These are phyloP conservation scores for Ictidomys tridecemlineatus DNA, from an alignment of 2,113 vertebrate species.

Conservation along the genomic window DNA sequence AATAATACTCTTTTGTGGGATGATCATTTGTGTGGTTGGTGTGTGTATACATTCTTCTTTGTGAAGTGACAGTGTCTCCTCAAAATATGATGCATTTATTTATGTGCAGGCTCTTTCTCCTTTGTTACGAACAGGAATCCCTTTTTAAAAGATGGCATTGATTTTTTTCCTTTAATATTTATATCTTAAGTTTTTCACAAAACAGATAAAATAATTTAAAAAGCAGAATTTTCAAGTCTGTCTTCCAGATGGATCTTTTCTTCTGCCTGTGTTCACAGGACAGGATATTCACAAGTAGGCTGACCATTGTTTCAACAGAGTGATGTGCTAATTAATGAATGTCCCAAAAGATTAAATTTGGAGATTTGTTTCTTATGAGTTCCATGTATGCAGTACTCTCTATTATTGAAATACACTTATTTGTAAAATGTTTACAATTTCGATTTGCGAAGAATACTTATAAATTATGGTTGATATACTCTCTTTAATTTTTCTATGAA, in stretches of 20 bases:
- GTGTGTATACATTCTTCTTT: not conserved
- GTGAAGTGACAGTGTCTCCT: not conserved
- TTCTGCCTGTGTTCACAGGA: not conserved
- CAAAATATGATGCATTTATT: not conserved
- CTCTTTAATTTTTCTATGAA: not conserved
- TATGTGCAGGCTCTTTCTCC: not conserved
- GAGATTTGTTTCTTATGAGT: not conserved
- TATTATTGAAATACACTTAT: not conserved
- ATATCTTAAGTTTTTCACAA: not conserved
- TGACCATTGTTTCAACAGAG: not conserved
- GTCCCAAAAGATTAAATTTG: not conserved
- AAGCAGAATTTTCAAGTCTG: not conserved
- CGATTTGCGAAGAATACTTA: conserved; percentile 15
- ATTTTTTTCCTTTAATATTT: not conserved
- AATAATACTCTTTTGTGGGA: not conserved
- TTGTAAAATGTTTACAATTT: not conserved
- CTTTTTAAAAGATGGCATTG: not conserved
- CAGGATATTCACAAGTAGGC: not conserved
- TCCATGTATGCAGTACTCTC: not conserved
- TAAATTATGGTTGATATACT: not conserved
- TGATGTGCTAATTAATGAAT: not conserved
- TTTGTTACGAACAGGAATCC: not conserved
- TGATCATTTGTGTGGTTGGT: not conserved
- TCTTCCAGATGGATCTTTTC: not conserved
- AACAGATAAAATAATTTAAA: not conserved